These are phyloP conservation scores for Drosophila mayri DNA, from an alignment of 1,140 invertebrate species.

Conservation along the genomic window DNA sequence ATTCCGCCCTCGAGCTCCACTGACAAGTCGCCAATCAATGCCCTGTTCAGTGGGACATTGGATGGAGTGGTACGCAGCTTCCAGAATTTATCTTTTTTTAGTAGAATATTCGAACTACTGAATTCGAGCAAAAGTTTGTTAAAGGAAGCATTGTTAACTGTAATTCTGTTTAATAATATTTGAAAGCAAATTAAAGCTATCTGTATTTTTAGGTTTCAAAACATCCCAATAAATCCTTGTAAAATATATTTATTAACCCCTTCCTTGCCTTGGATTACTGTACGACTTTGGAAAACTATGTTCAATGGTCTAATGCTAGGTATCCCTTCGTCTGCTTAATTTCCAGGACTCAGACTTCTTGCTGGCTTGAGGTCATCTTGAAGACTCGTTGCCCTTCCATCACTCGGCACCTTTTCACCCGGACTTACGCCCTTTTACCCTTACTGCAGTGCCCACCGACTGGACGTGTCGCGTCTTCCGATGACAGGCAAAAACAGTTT, in stretches of 20 bases:
- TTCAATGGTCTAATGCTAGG: not conserved
- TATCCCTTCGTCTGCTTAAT: not conserved
- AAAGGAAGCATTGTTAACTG: not conserved
- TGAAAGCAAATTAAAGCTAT: too few species aligned
- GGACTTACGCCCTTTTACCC: slow-evolving; percentile 3
- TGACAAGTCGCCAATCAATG: slow-evolving; percentile 65
- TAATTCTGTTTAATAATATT: too few species aligned
- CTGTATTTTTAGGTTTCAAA: not conserved
- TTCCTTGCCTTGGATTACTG: not conserved
- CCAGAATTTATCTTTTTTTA: slow-evolving; percentile 2
- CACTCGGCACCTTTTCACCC: slow-evolving; percentile 9
- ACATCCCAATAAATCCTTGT: not conserved
- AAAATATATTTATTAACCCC: too few species aligned
- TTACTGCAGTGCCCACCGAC: slow-evolving; percentile 20
- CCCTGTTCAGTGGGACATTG: slow-evolving; percentile 31
- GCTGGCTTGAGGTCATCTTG: slow-evolving; percentile 23
- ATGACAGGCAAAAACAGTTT: slow-evolving; percentile 81
- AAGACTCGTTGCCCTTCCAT: slow-evolving; percentile 10
- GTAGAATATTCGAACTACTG: not conserved
- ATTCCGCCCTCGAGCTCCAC: slow-evolving; percentile 16
- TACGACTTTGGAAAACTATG: not conserved
- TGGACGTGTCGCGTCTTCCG: slow-evolving; percentile 71
- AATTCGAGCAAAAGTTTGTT: not conserved
- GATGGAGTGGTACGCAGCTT: slow-evolving; percentile 28
- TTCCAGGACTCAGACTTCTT: not conserved